Evolutionary conservation across 1,140 invertebrate species (phyloP), one percentile per base, ranked within the genome.

Genomic region (Monochamus saltuarius): DNA sequence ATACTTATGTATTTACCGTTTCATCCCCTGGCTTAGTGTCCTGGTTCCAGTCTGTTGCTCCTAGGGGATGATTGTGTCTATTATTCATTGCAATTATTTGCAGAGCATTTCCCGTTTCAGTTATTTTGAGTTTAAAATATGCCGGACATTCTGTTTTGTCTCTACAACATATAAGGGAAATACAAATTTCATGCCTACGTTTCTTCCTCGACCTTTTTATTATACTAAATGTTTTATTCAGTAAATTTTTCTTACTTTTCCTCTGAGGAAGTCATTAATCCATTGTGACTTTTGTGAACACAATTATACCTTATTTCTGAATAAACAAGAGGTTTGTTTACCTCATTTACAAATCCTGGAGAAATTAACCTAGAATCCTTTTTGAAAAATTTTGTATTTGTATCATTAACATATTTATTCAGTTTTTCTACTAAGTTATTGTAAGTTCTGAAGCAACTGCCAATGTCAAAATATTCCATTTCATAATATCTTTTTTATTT

Each of bases 291-390:
- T 56, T 56, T 19, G 39, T 56, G 34, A n/a, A 56, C 22, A 35
- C 53, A 56, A 34, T 45, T 56, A 7, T 43, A 22, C 13, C 45
- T 56, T 11, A 56, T 13, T 56, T 56, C 53, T 34, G 53, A 56
- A 35, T 56, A 56, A 56, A 56, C 53, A 56, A 56, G 45, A 56
- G 39, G 43, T 45, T 56, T 42, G 14, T 56, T 56, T n/a, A 42
- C 53, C 22, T 29, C 22, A 14, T 14, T 56, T 34, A 42, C 39
- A 45, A 56, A 45, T 56, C 45, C 53, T 10, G 43, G 11, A n/a
- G 53, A 43, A 29, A 56, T 56, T 29, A 56, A 34, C 13, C 53
- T 56, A 13, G 53, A 56, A 45, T 56, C 53, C 35, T 56, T 56
- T 56, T 39, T 56, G 13, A 42, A 45, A 34, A 43, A 56, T 46